Percentiles rank a stretch among this genome's conserved stretches.
Evolutionary conservation across 2,888 invertebrate species (phyloP).

Genomic region (Sesamia inferens): DNA sequence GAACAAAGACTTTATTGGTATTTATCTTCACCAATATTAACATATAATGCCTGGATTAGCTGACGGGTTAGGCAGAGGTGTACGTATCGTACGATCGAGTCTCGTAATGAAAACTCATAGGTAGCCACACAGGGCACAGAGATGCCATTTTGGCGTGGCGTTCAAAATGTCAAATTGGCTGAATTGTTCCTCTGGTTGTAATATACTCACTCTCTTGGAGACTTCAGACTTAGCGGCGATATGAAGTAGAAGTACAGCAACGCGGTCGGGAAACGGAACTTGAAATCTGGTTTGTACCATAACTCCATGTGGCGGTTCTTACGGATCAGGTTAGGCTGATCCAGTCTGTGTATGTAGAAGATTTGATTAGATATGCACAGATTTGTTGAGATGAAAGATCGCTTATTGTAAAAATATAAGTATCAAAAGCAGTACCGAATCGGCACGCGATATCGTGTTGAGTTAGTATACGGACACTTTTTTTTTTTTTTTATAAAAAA

Average conservation of each 20-base stretch:
- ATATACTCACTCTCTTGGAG: constrained; percentile 91
- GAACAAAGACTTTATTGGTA: constrained; percentile 47
- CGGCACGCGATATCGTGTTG: too few species aligned
- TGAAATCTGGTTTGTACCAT: constrained; percentile 96
- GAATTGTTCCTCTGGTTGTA: neutral
- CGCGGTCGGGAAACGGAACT: constrained; percentile 95
- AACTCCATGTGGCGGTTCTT: constrained; percentile 91
- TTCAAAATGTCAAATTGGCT: neutral
- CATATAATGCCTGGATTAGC: neutral
- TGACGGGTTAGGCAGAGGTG: neutral
- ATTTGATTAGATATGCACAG: neutral
- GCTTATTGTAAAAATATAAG: neutral
- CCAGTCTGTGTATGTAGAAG: constrained; percentile 70
- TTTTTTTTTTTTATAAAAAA: too few species aligned
- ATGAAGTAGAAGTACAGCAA: constrained; percentile 93
- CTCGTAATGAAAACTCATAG: too few species aligned
- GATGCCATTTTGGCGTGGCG: too few species aligned
- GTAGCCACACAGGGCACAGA: too few species aligned
- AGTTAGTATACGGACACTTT: too few species aligned
- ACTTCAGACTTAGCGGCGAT: constrained; percentile 91
- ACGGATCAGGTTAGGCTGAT: constrained; percentile 84
- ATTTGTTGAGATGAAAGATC: neutral
- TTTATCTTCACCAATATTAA: neutral
- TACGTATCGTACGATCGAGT: neutral
- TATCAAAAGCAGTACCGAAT: neutral